Evolutionary conservation across 2,797 vertebrate genomes (phyloP).

Genomic region (Enteromius unitaeniatus): DNA sequence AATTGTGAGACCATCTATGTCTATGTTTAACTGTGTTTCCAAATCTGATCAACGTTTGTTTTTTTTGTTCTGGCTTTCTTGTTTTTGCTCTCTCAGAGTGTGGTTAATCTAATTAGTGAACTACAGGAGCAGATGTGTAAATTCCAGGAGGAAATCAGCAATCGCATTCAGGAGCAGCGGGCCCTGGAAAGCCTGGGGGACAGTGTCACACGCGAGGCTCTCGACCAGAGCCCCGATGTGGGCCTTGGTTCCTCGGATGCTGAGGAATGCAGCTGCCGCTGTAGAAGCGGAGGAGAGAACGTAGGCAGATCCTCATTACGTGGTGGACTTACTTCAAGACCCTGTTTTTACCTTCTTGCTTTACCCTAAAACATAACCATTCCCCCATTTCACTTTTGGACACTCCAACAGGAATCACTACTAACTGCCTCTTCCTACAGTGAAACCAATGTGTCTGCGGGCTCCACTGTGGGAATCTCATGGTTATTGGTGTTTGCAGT

Average conservation of each 20-base stretch:
- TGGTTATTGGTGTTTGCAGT: conserved; percentile 67
- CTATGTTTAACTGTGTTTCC: conserved; percentile 3
- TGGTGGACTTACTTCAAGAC: conserved; percentile 52
- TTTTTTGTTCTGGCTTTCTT: conserved; percentile 29
- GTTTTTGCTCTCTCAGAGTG: conserved; percentile 79
- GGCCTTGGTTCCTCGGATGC: conserved; percentile 69
- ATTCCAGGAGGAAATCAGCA: conserved; percentile 97
- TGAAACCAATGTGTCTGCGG: background rate
- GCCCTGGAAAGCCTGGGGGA: conserved; percentile 82
- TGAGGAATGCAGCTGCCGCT: conserved; percentile 72
- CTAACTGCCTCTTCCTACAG: conserved; percentile 53
- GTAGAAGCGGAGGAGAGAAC: conserved; percentile 80
- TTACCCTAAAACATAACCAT: conserved; percentile 18
- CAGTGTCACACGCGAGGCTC: conserved; percentile 65
- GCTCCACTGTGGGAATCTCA: conserved; percentile 37
- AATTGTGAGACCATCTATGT: background rate
- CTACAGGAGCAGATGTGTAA: conserved; percentile 99
- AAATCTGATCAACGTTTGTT: conserved; percentile 31
- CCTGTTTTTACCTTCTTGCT: background rate
- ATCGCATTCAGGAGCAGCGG: conserved; percentile 92
- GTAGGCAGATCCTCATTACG: conserved; percentile 82
- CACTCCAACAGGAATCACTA: conserved; percentile 36
- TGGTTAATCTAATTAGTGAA: conserved; percentile 99
- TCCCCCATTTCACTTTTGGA: conserved; percentile 17
- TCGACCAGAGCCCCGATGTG: conserved; percentile 65